phyloP scores from a whole-genome alignment of 2,888 invertebrate species.

The Polyploca ridens region DNA sequence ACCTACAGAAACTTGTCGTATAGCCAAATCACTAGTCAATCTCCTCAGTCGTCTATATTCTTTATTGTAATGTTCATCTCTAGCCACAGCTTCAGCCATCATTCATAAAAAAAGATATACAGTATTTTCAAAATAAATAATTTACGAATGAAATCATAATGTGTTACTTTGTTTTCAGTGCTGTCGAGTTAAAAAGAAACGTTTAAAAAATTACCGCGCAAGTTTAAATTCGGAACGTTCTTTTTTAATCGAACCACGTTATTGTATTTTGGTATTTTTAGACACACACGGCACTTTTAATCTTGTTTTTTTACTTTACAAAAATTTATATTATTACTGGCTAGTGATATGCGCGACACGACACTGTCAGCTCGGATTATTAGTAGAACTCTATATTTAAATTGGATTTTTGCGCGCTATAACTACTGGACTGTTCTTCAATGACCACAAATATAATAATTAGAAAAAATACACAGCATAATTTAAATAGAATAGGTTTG shows the following conservation, averaged over 20 bases:
- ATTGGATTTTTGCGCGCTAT: slow-evolving; percentile 58
- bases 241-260: slow-evolving; percentile 10
- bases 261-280: slow-evolving; percentile 15
- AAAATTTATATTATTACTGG: slow-evolving; percentile 44
- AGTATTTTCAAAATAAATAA: slow-evolving; percentile 10
- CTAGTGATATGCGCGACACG: slow-evolving; percentile 66
- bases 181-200: not conserved
- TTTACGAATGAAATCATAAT: not conserved
- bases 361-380: slow-evolving; percentile 74
- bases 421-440: slow-evolving; percentile 54
- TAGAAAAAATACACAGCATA: not conserved
- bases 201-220: not conserved
- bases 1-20: slow-evolving; percentile 89
- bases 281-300: slow-evolving; percentile 10
- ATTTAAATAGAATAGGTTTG: no score
- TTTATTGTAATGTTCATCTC: slow-evolving; percentile 84
- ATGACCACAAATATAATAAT: slow-evolving; percentile 31
- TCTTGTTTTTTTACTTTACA: slow-evolving; percentile 38
- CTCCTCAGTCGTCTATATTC: slow-evolving; percentile 88
- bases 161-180: not conserved
- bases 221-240: slow-evolving; percentile 18
- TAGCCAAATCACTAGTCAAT: slow-evolving; percentile 87
- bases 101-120: slow-evolving; percentile 19
- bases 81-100: slow-evolving; percentile 60
- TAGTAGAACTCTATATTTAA: slow-evolving; percentile 69